A percentile compares a stretch with the other conserved stretches of the same genome.
These are phyloP conservation scores for Plectropomus leopardus DNA, from an alignment of 2,113 vertebrate species.

Conservation along the genomic window DNA sequence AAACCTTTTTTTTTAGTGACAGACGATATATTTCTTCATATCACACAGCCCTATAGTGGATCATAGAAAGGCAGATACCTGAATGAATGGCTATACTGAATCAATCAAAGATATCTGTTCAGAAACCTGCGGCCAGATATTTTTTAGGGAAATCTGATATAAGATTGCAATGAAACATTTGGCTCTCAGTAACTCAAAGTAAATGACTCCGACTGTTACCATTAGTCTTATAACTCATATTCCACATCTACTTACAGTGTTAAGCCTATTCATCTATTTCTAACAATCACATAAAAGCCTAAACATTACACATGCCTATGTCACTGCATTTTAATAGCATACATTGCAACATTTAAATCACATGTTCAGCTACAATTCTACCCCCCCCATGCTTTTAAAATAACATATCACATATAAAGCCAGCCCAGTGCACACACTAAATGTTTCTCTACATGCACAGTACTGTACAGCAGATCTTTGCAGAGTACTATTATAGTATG, in stretches of 20 bases:
- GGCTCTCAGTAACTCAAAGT: conserved; percentile 17
- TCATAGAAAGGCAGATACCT: not conserved
- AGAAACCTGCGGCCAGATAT: not conserved
- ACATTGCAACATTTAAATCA: conserved; percentile 30
- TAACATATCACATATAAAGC: conserved; percentile 39
- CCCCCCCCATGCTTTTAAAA: conserved; percentile 41
- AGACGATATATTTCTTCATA: too few relatives aligned
- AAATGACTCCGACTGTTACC: conserved; percentile 30
- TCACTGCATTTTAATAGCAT: conserved; percentile 45
- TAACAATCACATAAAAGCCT: conserved; percentile 41
- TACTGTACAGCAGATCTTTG: conserved; percentile 66
- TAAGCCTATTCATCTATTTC: conserved; percentile 34
- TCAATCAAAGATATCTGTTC: not conserved
- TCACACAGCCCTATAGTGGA: too few relatives aligned
- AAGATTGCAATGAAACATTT: conserved; percentile 22
- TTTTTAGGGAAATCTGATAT: conserved; percentile 5
- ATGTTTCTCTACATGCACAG: conserved; percentile 55
- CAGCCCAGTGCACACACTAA: conserved; percentile 56
- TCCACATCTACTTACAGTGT: conserved; percentile 15
- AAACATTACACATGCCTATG: conserved; percentile 51
- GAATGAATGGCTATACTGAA: not conserved
- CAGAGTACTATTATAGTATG: conserved; percentile 62
- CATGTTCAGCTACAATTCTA: conserved; percentile 11
- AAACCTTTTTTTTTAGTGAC: too few relatives aligned
- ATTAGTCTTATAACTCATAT: conserved; percentile 33